Conservation (phyloP, 92 coral and sea anemone species). For the Micromussa lordhowensis region DNA sequence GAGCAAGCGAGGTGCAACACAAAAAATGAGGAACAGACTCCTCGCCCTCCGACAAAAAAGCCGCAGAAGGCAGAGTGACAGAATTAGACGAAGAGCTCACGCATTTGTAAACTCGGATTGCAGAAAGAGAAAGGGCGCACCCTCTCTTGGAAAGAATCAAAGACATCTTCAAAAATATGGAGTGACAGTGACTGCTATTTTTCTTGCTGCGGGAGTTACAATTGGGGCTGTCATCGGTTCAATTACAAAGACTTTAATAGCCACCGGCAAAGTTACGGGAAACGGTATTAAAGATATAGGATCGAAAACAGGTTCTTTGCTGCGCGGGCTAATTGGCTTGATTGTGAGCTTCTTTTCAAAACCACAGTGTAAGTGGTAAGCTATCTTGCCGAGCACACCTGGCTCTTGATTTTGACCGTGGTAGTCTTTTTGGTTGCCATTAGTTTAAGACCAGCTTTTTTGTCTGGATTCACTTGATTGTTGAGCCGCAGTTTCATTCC, state of each 20-base stretch:
- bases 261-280: not conserved
- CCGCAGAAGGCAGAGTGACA: no score
- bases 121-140: not conserved
- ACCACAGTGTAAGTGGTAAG: not conserved
- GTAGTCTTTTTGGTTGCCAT: not conserved
- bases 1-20: no score
- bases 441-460: not conserved
- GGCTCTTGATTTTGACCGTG: not conserved
- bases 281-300: not conserved
- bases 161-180: not conserved
- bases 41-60: no score
- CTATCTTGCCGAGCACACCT: not conserved
- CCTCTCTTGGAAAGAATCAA: not conserved
- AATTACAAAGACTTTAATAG: not conserved
- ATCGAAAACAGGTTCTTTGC: not conserved
- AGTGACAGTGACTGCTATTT: not conserved
- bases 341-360: not conserved
- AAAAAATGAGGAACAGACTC: no score
- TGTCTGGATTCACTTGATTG: not conserved
- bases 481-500: conserved; percentile 17
- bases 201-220: not conserved
- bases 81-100: no score
- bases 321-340: not conserved
- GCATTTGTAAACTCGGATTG: not conserved
- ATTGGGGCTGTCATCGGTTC: not conserved